Percentiles rank a stretch among this genome's conserved stretches.
Conservation (phyloP, 2,113 vertebrate genomes). For the Ptyas mucosa region DNA sequence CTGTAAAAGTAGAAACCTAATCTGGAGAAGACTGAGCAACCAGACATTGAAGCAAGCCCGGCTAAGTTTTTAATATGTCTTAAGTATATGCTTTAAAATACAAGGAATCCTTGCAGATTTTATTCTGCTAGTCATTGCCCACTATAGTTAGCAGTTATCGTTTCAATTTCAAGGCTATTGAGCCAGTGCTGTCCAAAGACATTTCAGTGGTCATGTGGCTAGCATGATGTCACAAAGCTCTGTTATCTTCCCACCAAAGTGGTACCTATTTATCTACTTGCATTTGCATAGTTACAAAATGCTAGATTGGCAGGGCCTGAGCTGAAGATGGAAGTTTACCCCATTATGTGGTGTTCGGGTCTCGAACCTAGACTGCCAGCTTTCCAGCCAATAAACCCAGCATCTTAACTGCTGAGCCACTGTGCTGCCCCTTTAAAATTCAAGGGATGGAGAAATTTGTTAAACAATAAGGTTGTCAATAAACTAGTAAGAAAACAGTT, state of each 20-base stretch:
- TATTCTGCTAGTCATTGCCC: neutral
- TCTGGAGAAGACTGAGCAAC: neutral
- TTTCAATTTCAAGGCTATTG: neutral
- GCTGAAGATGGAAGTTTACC: neutral
- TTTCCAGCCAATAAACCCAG: neutral
- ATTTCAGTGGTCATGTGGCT: neutral
- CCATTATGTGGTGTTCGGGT: neutral
- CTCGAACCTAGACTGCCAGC: neutral
- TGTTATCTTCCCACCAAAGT: neutral
- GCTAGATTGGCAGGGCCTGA: neutral
- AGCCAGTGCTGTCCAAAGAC: neutral
- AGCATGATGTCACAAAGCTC: neutral
- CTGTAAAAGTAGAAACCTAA: neutral
- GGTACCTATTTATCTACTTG: neutral
- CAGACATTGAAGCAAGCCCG: neutral
- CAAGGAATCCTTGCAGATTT: neutral
- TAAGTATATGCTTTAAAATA: neutral
- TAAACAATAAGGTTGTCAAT: neutral
- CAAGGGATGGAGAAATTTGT: neutral
- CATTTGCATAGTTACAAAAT: neutral
- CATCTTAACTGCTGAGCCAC: neutral
- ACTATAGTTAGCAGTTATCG: neutral
- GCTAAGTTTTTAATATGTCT: neutral
- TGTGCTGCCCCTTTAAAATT: neutral
- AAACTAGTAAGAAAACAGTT: neutral